A percentile compares a stretch with the other conserved stretches of the same genome.
Evolutionary conservation across 2,888 invertebrate genomes (phyloP).

Genomic region (Pristionchus japonicus): DNA sequence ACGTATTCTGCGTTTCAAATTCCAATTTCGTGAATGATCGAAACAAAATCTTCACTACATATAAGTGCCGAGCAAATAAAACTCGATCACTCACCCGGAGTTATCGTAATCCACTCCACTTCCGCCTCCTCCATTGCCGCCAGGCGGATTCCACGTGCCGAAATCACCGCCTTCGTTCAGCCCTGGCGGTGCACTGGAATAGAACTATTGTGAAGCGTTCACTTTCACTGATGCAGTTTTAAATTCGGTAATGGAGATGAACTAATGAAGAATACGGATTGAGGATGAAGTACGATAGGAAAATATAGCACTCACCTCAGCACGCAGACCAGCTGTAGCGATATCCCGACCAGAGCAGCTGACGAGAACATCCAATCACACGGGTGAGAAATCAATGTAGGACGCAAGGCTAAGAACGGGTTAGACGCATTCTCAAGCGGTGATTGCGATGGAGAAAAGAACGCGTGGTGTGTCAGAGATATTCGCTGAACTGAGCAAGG

Average conservation of each 20-base stretch:
- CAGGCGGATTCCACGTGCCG: not conserved
- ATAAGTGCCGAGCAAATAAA: no score
- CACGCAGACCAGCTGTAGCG: not conserved
- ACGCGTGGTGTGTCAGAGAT: not conserved
- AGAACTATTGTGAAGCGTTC: not conserved
- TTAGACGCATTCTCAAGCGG: no score
- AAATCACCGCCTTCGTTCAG: not conserved
- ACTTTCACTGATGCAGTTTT: no score
- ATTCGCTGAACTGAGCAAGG: not conserved
- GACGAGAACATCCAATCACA: not conserved
- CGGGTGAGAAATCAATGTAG: not conserved
- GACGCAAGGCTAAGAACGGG: not conserved
- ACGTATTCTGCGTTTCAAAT: no score
- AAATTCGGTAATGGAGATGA: no score
- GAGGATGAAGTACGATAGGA: no score
- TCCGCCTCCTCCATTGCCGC: not conserved
- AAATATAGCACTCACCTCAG: not conserved
- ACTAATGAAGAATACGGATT: no score
- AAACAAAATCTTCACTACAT: no score
- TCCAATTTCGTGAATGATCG: no score
- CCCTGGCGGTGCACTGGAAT: not conserved
- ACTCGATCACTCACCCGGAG: not conserved
- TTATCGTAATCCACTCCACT: not conserved
- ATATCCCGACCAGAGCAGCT: not conserved
- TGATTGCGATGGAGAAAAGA: not conserved